Conservation (phyloP, 2,888 invertebrate genomes). For the Pterobdella sp. region DNA sequence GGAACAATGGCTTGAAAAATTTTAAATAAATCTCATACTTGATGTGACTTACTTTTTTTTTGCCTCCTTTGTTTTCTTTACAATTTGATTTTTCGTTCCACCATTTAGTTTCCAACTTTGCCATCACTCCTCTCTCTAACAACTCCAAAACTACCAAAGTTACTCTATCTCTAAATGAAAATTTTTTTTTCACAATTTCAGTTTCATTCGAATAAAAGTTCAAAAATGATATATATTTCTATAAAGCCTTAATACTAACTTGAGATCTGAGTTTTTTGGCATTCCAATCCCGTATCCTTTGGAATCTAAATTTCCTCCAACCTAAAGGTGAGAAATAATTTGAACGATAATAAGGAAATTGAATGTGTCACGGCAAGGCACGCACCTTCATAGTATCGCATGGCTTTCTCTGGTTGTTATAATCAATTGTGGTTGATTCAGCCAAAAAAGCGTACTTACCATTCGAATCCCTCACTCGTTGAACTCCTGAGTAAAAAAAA, state of each 20-base stretch:
- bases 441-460: slow-evolving; percentile 54
- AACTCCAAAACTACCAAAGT: slow-evolving; percentile 83
- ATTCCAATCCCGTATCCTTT: slow-evolving; percentile 93
- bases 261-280: slow-evolving; percentile 79
- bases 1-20: no score
- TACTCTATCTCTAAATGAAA: slow-evolving; percentile 67
- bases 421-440: slow-evolving; percentile 62
- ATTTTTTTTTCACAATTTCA: background rate
- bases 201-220: background rate
- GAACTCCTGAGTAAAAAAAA: background rate
- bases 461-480: slow-evolving; percentile 33
- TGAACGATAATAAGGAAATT: background rate
- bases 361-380: no score
- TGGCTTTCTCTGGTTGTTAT: slow-evolving; percentile 76
- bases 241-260: no score
- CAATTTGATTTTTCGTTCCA: slow-evolving; percentile 70
- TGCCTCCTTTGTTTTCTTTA: slow-evolving; percentile 40
- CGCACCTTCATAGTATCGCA: slow-evolving; percentile 61
- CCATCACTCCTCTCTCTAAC: slow-evolving; percentile 82
- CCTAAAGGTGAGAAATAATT: slow-evolving; percentile 46
- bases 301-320: slow-evolving; percentile 69
- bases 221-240: background rate
- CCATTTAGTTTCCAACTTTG: slow-evolving; percentile 86
- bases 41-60: slow-evolving; percentile 26
- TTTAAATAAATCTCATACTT: background rate